Percentiles rank a stretch among this genome's conserved stretches.
phyloP scores from a whole-genome alignment of 1,140 invertebrate species.

The Euwallacea fornicatus region DNA sequence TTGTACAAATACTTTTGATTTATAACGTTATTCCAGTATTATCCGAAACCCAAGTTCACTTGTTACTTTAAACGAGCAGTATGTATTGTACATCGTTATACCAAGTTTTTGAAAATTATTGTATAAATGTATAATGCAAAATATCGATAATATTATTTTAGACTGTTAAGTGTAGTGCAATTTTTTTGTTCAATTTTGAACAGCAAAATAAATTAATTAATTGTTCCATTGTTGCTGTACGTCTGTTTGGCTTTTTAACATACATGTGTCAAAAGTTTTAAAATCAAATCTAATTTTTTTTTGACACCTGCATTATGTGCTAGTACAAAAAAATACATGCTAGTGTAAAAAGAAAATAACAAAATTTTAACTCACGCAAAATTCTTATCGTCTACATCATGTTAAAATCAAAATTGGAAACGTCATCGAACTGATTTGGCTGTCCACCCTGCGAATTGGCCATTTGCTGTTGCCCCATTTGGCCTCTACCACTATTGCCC shows the following conservation, averaged over 20 bases:
- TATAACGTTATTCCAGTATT: conserved; percentile 46
- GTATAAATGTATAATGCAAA: conserved; percentile 41
- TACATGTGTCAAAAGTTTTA: background rate
- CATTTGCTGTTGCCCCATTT: conserved; percentile 52
- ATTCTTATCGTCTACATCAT: conserved; percentile 26
- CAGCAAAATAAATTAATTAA: conserved; percentile 39
- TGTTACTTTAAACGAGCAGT: conserved; percentile 38
- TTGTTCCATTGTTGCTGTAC: conserved; percentile 35
- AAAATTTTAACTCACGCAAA: background rate
- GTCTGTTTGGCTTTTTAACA: too few species aligned
- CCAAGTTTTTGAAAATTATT: conserved; percentile 39
- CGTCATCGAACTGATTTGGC: conserved; percentile 50
- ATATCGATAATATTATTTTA: conserved; percentile 42
- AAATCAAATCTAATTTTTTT: background rate
- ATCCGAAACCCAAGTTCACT: conserved; percentile 25
- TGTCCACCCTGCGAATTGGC: conserved; percentile 43
- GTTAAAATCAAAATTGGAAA: conserved; percentile 47
- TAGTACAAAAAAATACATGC: too few species aligned
- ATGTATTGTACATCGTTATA: conserved; percentile 43
- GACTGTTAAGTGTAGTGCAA: conserved; percentile 44
- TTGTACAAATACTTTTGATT: conserved; percentile 38
- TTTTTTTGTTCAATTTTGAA: conserved; percentile 46
- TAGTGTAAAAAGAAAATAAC: too few species aligned
- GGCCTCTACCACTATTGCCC: conserved; percentile 46
- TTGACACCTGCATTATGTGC: too few species aligned